Base-by-base conservation (phyloP, 2,888 invertebrate genomes). In the Nemotelus nigrinus region DNA sequence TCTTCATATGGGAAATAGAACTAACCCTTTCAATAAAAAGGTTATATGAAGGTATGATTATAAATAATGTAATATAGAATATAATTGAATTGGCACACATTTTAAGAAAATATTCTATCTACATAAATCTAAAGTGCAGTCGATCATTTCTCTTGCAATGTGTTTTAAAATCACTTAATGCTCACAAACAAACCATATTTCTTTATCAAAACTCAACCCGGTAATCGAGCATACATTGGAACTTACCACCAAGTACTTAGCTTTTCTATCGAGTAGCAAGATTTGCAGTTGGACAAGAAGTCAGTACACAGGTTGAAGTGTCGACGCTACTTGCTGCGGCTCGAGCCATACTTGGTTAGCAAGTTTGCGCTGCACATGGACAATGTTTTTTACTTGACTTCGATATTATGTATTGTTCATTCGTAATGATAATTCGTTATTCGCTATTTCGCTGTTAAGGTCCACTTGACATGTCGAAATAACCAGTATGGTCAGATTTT, bases 391-490 rank as follows among this genome's bases (percentile, higher is more conserved):
- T 25, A 25, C 25, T 25, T 25, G 25, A 72, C 44, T 72, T 50
- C 60, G 47, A 58, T 6, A 53, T 57, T 72, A 57, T 70, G 70
- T 53, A 70, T 70, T 70, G 70, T 72, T 57, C 25, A 25, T 25
- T 25, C 72, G 39, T 47, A 58, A 58, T 72, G 53, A 43, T 58
- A 45, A 72, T 72, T 74, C 74, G 64, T 53, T 63, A 53, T 45
- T 65, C n/a, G 48, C 44, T 55, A 55, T 43, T 76, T 44, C 65
- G 63, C 76, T 76, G 76, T 53, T 77, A 78, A 78, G 77, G 78
- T 78, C 77, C 78, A 74, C 78, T 77, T 71, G 50, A 68, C 78
- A 77, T 74, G 60, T 25, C 53, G 74, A 60, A 74, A 74, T 63
- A 74, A 60, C 74, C 50, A 60, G 74, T 74, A 60, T 41, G 63